Percentiles rank a stretch among this genome's conserved stretches.
These are phyloP conservation scores for Oryzias javanicus DNA, from an alignment of 2,113 vertebrate species.

Conservation along the genomic window DNA sequence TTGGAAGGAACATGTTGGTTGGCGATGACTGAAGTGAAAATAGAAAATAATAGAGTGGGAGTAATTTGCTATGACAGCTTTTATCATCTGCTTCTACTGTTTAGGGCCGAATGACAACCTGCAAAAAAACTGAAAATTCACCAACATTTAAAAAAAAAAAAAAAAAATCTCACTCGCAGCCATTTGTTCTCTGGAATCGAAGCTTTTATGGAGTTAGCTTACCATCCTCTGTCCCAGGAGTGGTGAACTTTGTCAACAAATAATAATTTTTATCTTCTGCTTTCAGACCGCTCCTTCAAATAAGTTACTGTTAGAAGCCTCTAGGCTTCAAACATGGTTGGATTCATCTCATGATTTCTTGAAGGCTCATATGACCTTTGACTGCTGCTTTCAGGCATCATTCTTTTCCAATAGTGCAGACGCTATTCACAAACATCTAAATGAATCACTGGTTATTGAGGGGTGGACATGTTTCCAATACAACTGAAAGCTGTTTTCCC, in stretches of 20 bases:
- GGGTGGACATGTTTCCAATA: background rate
- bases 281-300: conserved; percentile 16
- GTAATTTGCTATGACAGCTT: conserved; percentile 1
- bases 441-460: conserved; percentile 6
- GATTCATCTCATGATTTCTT: conserved; percentile 25
- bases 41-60: conserved; percentile 9
- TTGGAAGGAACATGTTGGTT: conserved; percentile 9
- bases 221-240: conserved; percentile 9
- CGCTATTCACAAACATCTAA: conserved; percentile 13
- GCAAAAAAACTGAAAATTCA: background rate
- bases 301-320: conserved; percentile 20
- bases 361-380: conserved; percentile 31
- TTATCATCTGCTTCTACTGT: conserved; percentile 7
- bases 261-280: conserved; percentile 22
- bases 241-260: conserved; percentile 20
- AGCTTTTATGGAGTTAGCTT: conserved; percentile 3
- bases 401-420: conserved; percentile 10
- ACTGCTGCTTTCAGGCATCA: conserved; percentile 14
- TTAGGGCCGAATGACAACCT: background rate
- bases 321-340: conserved; percentile 19
- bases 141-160: conserved; percentile 2
- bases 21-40: conserved; percentile 2
- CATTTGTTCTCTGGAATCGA: conserved; percentile 13
- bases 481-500: background rate
- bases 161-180: conserved; percentile 9